Conservation (phyloP, 2,888 invertebrate genomes). For the Parthenolecanium corni region DNA sequence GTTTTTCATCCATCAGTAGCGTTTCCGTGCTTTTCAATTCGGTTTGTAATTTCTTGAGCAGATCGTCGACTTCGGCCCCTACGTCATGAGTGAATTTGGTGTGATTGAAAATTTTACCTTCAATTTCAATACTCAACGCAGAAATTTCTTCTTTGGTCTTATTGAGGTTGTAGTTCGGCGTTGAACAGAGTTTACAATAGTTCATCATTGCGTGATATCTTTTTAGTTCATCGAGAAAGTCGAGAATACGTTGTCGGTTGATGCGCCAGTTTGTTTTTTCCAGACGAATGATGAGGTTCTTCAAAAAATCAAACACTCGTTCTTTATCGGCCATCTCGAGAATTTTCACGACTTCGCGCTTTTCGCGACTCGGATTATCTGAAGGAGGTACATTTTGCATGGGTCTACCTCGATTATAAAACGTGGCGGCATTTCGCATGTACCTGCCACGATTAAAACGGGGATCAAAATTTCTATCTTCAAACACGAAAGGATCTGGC, state of each 20-base stretch:
- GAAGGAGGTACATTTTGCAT: too few species aligned
- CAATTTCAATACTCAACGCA: constrained; percentile 11
- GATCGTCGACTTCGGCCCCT: constrained; percentile 31
- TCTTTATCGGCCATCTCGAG: too few species aligned
- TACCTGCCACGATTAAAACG: too few species aligned
- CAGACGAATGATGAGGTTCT: too few species aligned
- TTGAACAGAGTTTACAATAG: background rate
- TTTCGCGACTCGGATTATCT: too few species aligned
- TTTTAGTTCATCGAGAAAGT: constrained; percentile 10
- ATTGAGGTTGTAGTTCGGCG: background rate
- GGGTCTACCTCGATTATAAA: too few species aligned
- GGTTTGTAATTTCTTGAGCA: constrained; percentile 31
- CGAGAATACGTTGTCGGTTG: constrained; percentile 21
- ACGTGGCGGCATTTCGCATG: too few species aligned
- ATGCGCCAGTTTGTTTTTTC: too few species aligned
- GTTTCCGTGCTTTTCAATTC: constrained; percentile 32
- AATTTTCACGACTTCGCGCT: too few species aligned
- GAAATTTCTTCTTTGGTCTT: background rate
- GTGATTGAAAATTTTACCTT: constrained; percentile 30
- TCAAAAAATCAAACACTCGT: too few species aligned
- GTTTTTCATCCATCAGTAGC: constrained; percentile 42
- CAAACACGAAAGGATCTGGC: too few species aligned
- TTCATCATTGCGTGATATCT: constrained; percentile 13
- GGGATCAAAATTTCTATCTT: too few species aligned
- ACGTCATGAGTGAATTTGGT: constrained; percentile 31